phyloP scores from a whole-genome alignment of 2,888 invertebrate species.

The Drosophila koepferae region DNA sequence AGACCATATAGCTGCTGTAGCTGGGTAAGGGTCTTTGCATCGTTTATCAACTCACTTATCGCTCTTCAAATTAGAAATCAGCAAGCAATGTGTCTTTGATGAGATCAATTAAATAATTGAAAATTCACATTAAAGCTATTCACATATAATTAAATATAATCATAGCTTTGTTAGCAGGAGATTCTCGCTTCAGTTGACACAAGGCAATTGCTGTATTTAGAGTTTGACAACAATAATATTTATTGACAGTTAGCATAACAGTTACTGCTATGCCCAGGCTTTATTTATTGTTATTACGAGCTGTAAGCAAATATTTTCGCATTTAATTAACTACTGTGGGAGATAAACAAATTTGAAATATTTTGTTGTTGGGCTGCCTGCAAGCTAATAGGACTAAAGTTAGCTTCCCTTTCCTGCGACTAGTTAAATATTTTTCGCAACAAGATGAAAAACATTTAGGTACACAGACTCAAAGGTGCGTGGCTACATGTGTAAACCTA shows the following conservation, averaged over 20 bases:
- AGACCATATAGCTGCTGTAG: too few relatives aligned
- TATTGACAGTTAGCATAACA: conserved; percentile 6
- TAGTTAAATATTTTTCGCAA: conserved; percentile 59
- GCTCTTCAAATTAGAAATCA: too few relatives aligned
- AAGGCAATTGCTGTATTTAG: background rate
- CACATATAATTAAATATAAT: background rate
- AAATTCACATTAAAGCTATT: background rate
- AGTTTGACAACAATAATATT: background rate
- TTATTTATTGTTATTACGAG: conserved; percentile 1
- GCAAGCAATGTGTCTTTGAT: too few relatives aligned
- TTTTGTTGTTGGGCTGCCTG: conserved; percentile 16
- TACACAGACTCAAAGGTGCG: conserved; percentile 39
- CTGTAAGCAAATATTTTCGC: conserved; percentile 23
- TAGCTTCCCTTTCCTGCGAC: conserved; percentile 36
- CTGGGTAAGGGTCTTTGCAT: too few relatives aligned
- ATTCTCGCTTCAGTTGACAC: background rate
- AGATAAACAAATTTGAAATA: conserved; percentile 7
- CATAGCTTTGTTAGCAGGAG: background rate
- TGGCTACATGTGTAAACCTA: conserved; percentile 40
- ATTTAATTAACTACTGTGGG: conserved; percentile 25
- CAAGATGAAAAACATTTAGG: conserved; percentile 50
- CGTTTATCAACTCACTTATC: too few relatives aligned
- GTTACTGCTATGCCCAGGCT: background rate
- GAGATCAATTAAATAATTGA: background rate
- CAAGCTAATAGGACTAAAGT: conserved; percentile 59